Evolutionary conservation across 2,888 invertebrate genomes (phyloP), one percentile per base, ranked within the genome.

Genomic region (Colostygia pectinataria): DNA sequence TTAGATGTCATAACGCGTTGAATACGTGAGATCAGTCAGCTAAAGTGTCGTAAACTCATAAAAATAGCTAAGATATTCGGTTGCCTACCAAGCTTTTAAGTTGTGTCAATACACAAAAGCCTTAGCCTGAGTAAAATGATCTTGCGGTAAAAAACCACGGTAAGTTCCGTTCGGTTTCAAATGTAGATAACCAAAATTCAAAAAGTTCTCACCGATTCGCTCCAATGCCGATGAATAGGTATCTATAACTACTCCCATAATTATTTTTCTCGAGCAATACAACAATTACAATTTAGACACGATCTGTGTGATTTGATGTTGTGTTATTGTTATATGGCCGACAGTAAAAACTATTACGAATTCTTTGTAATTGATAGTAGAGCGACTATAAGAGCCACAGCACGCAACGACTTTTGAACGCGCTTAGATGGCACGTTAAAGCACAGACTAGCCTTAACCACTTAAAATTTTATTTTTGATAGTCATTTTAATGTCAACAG

Each of bases 141-240:
- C 63, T 72, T 74, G 79, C 55, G 77, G 79, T 71, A 64, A 62
- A 72, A 74, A 79, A 77, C 80, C 81, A 74, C 80, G 59, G 63
- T 57, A 66, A 73, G 71, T 73, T 80, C 77, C 78, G 78, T 74
- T 77, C 66, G 73, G 77, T 80, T 83, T 84, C 83, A 81, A 82
- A 85, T 83, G 77, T 80, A 84, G 80, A 81, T 77, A 78, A 80
- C 77, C 76, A 67, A 76, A 79, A 78, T 77, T 77, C 68, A 53
- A 82, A 81, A 80, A 70, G 82, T 90, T 90, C 90, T 85, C 89
- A 90, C 80, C 82, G 90, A 79, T 75, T 70, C 83, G 89, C 80
- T 83, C 72, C 79, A 83, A 69, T 74, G 85, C 73, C 65, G 67
- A 60, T 74, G 75, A 83, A 84, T 81, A 71, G 81, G 77, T 37